Conservation (phyloP, 2,888 invertebrate species). For the Stenodema calcarata region DNA sequence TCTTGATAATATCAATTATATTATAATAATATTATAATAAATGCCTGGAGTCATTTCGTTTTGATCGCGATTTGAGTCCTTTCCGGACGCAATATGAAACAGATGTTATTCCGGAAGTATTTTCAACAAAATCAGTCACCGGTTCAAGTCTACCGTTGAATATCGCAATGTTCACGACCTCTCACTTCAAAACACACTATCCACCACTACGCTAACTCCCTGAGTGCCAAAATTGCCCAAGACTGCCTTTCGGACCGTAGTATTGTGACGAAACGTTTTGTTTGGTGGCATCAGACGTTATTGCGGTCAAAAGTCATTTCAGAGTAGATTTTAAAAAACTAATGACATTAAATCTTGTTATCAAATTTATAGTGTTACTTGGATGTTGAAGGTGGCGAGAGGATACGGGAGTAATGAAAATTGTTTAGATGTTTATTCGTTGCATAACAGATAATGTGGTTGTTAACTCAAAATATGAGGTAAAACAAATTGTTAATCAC, state of each 20-base stretch:
- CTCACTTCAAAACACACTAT: neutral
- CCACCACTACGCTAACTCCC: neutral
- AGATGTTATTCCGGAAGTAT: no score
- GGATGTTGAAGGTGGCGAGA: neutral
- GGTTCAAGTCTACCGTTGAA: no score
- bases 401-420: conserved; percentile 7
- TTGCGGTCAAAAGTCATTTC: conserved; percentile 1
- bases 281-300: neutral
- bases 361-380: conserved; percentile 33
- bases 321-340: neutral
- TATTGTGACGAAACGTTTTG: neutral
- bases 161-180: no score
- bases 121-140: no score
- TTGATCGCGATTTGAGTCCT: no score
- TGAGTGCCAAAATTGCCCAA: conserved; percentile 17
- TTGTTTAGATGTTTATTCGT: conserved; percentile 42
- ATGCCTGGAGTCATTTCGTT: no score
- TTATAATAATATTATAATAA: no score
- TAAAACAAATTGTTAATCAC: conserved; percentile 43
- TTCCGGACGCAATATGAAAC: no score
- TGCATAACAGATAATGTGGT: conserved; percentile 31
- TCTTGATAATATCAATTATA: no score
- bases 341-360: conserved; percentile 25
- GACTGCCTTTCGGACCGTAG: conserved; percentile 4
- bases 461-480: conserved; percentile 43